Base-by-base conservation (phyloP, 2,113 vertebrate species). In the Actenoides hombroni region DNA sequence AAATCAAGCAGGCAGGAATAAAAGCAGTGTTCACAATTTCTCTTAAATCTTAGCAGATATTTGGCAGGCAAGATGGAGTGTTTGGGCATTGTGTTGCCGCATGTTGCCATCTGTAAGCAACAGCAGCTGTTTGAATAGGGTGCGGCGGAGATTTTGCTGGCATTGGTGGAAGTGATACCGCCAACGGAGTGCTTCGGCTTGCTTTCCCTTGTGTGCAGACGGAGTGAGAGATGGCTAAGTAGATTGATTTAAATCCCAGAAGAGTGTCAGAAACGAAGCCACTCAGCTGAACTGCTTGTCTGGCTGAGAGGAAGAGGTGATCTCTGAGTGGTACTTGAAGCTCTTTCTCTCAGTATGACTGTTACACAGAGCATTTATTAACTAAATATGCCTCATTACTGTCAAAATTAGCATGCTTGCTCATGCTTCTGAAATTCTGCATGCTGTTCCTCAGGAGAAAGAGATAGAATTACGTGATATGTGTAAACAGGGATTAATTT, bases 401-500 rank as follows among this genome's bases (percentile, higher is more conserved):
- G 35, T 91, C 37, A 92, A 96, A 97, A 97, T 98, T 97, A 97
- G 24, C 87, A 97, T 97, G 95, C 94, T 96, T 81, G 46, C 69
- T 97, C 92, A 96, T 90, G 93, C 37, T 74, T 97, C 78, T 71
- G 80, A 96, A 97, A 92, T 97, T 97, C 68, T 94, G 17, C 90
- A 75, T 86, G 59, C 73, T 92, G 20, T 96, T 69, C 39, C 75
- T 90, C 35, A 67, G 77, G 86, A 83, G 92, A 91, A 92, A 73
- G 42, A 96, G 87, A 96, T 54, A 95, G 86, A 97, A 97, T 97
- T 97, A 95, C 39, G 21, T 97, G 89, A 83, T 94, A 93, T 95
- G 51, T 98, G 86, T 96, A 97, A 98, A 97, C 33, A 97, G 67
- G 59, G 86, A 97, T 98, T 96, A 97, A 96, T 97, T 97, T 96